Conservation (phyloP, 2,888 invertebrate species). For the Anodontia alba region DNA sequence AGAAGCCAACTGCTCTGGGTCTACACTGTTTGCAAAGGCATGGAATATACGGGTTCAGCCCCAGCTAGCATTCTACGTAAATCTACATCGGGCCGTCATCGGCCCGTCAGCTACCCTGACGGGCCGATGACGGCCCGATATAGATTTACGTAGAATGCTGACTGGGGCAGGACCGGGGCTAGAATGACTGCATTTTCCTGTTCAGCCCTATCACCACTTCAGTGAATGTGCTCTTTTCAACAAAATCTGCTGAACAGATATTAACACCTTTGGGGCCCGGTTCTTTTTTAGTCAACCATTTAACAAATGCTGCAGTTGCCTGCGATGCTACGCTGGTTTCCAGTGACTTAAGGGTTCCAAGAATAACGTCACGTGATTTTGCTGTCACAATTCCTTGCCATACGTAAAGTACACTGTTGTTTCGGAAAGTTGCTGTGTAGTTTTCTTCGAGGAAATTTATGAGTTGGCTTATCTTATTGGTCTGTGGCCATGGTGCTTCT, state of each 20-base stretch:
- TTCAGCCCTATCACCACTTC: conserved; percentile 64
- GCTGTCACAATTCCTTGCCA: conserved; percentile 93
- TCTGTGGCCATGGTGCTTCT: conserved; percentile 94
- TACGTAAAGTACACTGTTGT: conserved; percentile 88
- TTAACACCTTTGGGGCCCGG: conserved; percentile 87
- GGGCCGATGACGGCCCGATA: no score
- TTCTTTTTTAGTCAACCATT: conserved; percentile 83
- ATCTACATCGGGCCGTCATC: no score
- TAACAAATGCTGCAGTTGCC: conserved; percentile 78
- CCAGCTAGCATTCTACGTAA: no score
- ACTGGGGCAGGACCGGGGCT: no score
- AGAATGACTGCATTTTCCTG: no score
- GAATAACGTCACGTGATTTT: conserved; percentile 67
- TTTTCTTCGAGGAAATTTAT: conserved; percentile 88
- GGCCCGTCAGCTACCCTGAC: no score
- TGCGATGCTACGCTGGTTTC: conserved; percentile 83
- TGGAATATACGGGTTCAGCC: no score
- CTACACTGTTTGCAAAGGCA: no score
- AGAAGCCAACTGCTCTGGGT: no score
- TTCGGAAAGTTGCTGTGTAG: conserved; percentile 86
- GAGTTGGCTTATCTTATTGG: conserved; percentile 87
- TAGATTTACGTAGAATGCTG: no score
- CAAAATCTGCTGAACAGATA: conserved; percentile 92
- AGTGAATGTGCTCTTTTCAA: conserved; percentile 85
- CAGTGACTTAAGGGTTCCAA: conserved; percentile 82